These are phyloP conservation scores for Thymelicus acteon DNA, from an alignment of 2,888 invertebrate genomes.

Conservation along the genomic window DNA sequence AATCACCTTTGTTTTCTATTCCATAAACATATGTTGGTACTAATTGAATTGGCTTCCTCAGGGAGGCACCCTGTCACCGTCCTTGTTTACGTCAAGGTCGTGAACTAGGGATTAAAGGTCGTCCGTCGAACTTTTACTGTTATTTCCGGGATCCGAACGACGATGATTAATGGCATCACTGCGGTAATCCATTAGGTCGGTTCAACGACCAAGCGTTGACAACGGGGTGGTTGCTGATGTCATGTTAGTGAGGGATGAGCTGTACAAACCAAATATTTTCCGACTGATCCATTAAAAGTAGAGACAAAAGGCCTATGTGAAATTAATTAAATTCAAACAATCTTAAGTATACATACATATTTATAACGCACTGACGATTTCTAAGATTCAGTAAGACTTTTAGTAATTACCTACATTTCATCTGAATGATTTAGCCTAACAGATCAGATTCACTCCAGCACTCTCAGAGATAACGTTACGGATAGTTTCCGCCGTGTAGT, in stretches of 20 bases:
- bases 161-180: conserved; percentile 64
- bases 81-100: conserved; percentile 29
- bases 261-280: not conserved
- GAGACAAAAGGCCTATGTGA: not conserved
- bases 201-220: conserved; percentile 55
- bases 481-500: conserved; percentile 45
- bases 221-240: not conserved
- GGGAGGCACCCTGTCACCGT: conserved; percentile 24
- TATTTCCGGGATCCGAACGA: conserved; percentile 63
- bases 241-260: conserved; percentile 5
- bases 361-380: too few relatives aligned
- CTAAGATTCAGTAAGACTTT: too few relatives aligned
- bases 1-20: not conserved
- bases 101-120: conserved; percentile 54
- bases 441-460: not conserved
- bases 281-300: conserved; percentile 3
- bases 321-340: not conserved
- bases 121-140: conserved; percentile 63
- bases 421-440: too few relatives aligned
- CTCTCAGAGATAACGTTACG: conserved; percentile 38
- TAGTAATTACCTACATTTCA: too few relatives aligned
- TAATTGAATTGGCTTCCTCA: not conserved
- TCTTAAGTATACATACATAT: too few relatives aligned
- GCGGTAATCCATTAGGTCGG: conserved; percentile 51
- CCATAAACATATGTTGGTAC: not conserved